Evolutionary conservation across 2,888 invertebrate species (phyloP), one percentile per base, ranked within the genome.

Genomic region (Drosophila nigricruria): DNA sequence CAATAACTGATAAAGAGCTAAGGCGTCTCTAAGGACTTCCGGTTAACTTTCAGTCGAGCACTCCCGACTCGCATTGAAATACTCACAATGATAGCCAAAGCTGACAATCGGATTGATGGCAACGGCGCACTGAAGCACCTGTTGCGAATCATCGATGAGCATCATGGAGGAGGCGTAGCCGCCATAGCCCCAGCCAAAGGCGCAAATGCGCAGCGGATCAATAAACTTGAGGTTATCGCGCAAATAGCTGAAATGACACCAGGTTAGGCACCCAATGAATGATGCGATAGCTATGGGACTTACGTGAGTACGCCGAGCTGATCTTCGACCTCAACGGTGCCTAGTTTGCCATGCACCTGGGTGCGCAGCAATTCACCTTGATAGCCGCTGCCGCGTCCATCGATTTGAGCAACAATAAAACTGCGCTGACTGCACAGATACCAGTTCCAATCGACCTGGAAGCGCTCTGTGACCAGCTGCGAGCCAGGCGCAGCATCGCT

Each of bases 111-210:
- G 98, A 61, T 98, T 97, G 12, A 98, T 94, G 59, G 97, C 95
- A 42, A 97, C 96, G 1, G 97, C 96, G 92, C 98, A 98, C 82
- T 96, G 95, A 90, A 98, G 96, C 61, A 97, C 94, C 87, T 96
- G 95, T 65, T 96, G 94, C 20, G 95, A 95, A 92, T 97, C 97
- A 78, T 95, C 95, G 0, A 97, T 95, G 12, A 98, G 94, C 70
- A 96, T 95, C 94, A 97, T 96, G 5, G 96, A 95, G 0, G 97
- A 95, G 5, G 97, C 95, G 91, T 96, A 98, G 14, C 96, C 98
- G 25, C 98, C 98, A 93, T 98, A 98, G 4, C 97, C 97, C 85
- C 92, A 93, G 10, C 98, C 98, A 94, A 96, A 97, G 66, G 97
- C 96, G 68, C 97, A 97, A 73, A 97, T 96, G 73, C 96, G 95